These are phyloP conservation scores for Drosophila kuntzei DNA, from an alignment of 2,888 invertebrate species.

Conservation along the genomic window DNA sequence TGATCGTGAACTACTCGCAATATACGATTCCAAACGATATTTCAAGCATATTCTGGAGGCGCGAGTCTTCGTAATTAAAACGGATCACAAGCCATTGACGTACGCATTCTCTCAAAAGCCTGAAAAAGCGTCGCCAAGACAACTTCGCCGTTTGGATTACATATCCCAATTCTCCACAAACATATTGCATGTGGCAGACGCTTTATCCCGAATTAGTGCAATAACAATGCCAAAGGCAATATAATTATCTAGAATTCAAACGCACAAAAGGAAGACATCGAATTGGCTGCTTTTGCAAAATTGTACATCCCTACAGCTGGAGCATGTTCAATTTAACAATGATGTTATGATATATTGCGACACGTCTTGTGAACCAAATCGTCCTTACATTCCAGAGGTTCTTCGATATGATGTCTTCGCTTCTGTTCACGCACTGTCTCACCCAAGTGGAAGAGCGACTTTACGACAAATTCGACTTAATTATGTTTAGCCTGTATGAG, in stretches of 20 bases:
- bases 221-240: background rate
- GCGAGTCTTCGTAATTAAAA: too few species aligned
- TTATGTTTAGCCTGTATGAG: background rate
- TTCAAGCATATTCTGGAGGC: background rate
- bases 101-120: too few species aligned
- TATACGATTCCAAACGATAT: background rate
- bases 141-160: background rate
- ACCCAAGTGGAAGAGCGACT: background rate
- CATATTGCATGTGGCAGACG: background rate
- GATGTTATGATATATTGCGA: background rate
- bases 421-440: background rate
- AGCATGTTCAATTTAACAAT: background rate
- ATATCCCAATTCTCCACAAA: background rate
- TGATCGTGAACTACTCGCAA: background rate
- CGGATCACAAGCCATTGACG: background rate
- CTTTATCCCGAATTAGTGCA: background rate
- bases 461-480: background rate
- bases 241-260: too few species aligned
- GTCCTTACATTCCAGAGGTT: background rate
- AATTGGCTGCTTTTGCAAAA: background rate
- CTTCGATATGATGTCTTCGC: background rate
- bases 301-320: background rate
- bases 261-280: background rate
- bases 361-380: background rate
- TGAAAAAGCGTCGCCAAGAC: background rate